These are phyloP conservation scores for Hydra vulgaris DNA, from an alignment of 30 jellyfish, hydroid and myxozoan species.

Conservation along the genomic window DNA sequence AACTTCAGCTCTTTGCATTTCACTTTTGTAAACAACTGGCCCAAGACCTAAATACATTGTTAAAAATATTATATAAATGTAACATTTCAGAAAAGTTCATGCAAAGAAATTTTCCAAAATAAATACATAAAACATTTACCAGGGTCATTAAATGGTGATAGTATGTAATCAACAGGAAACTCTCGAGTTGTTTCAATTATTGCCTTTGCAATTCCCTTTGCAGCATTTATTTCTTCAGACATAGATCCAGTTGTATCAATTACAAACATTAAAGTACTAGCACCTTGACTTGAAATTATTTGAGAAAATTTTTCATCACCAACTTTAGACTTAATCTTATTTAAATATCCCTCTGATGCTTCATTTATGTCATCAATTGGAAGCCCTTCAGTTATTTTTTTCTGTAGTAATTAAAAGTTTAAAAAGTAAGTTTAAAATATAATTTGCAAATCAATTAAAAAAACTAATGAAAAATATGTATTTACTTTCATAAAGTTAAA, in stretches of 20 bases:
- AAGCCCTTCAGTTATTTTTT: conserved; percentile 36
- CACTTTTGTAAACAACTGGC: conserved; percentile 57
- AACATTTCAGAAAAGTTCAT: no score
- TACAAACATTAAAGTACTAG: conserved; percentile 54
- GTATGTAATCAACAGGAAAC: conserved; percentile 49
- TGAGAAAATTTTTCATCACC: conserved; percentile 43
- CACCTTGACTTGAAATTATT: conserved; percentile 68
- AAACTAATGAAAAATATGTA: no score
- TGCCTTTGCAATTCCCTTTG: conserved; percentile 66
- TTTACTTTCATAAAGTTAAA: conserved; percentile 52
- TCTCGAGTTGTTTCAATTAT: conserved; percentile 50
- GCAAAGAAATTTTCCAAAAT: no score
- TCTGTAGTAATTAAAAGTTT: conserved; percentile 9
- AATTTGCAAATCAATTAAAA: no score
- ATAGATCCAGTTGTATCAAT: conserved; percentile 79
- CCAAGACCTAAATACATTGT: conserved; percentile 58
- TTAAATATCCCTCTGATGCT: conserved; percentile 40
- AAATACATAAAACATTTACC: conserved; percentile 34
- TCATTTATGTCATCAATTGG: conserved; percentile 25
- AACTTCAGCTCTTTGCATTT: conserved; percentile 31
- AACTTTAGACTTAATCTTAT: conserved; percentile 26
- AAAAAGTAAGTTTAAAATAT: no score
- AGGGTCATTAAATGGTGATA: conserved; percentile 76
- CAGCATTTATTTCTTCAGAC: conserved; percentile 62
- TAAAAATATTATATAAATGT: no score